These are phyloP conservation scores for Gasterosteus aculeatus DNA, from an alignment of 2,113 vertebrate species.

Conservation along the genomic window DNA sequence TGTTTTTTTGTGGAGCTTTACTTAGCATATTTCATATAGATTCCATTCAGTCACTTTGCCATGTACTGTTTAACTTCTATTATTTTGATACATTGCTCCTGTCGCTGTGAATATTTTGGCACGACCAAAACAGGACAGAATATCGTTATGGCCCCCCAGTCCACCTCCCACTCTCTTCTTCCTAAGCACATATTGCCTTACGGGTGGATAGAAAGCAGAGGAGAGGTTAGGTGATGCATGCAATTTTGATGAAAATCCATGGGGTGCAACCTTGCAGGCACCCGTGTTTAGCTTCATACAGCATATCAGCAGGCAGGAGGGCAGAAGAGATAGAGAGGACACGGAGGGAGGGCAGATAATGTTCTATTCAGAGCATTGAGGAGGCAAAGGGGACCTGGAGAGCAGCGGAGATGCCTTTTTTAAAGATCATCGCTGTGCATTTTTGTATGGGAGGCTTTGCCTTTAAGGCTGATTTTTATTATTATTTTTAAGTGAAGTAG, in stretches of 20 bases:
- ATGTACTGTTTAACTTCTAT: not conserved
- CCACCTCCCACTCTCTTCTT: conserved; percentile 17
- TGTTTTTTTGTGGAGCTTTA: not conserved
- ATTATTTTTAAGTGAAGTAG: not conserved
- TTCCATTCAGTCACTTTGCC: not conserved
- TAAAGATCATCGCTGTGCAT: conserved; percentile 15
- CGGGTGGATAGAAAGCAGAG: conserved; percentile 45
- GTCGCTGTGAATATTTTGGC: not conserved
- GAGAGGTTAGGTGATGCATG: conserved; percentile 57
- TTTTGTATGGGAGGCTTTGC: not conserved
- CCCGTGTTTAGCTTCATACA: conserved; percentile 67
- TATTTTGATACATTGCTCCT: not conserved
- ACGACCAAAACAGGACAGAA: not conserved
- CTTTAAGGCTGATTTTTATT: not conserved
- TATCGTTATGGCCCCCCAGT: not conserved
- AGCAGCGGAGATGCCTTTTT: conserved; percentile 27
- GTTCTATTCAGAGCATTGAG: conserved; percentile 54
- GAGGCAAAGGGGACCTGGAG: conserved; percentile 26
- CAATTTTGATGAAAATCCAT: conserved; percentile 74
- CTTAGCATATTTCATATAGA: not conserved
- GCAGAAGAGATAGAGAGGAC: conserved; percentile 44
- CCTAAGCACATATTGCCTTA: conserved; percentile 42
- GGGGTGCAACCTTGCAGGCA: conserved; percentile 52
- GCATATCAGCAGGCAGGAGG: conserved; percentile 62
- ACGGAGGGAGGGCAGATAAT: conserved; percentile 42